These are phyloP conservation scores for Astropecten irregularis DNA, from an alignment of 53 echinoderm and acorn worm species.

Conservation along the genomic window DNA sequence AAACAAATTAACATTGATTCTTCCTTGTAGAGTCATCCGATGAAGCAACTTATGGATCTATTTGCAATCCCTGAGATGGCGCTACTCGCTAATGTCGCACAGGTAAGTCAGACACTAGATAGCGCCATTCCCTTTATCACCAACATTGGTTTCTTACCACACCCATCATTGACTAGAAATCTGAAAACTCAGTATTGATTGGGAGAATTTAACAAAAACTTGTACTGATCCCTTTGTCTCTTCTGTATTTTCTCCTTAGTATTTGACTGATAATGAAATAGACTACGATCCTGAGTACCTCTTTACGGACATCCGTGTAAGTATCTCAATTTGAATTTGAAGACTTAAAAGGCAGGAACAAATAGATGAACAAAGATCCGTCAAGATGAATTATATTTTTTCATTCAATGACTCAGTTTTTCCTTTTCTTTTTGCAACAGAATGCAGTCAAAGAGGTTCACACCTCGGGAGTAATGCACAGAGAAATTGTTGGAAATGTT, in stretches of 20 bases:
- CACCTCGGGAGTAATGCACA: constrained; percentile 75
- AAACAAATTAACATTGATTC: not conserved
- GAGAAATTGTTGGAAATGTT: constrained; percentile 63
- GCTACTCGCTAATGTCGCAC: constrained; percentile 83
- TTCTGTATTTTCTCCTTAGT: constrained; percentile 54
- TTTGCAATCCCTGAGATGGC: constrained; percentile 97
- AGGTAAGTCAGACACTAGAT: constrained; percentile 56
- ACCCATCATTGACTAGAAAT: too few relatives aligned
- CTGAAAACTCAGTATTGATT: too few relatives aligned
- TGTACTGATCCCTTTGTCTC: not conserved
- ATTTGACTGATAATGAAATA: constrained; percentile 61
- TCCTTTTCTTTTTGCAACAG: constrained; percentile 38
- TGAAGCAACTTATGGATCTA: constrained; percentile 86
- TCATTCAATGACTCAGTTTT: not conserved
- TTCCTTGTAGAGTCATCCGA: constrained; percentile 9
- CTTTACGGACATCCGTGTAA: constrained; percentile 79
- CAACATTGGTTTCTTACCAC: too few relatives aligned
- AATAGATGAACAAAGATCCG: too few relatives aligned
- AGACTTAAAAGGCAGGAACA: too few relatives aligned
- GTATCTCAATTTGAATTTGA: too few relatives aligned
- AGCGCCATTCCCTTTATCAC: not conserved
- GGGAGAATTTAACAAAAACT: not conserved
- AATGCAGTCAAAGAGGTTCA: constrained; percentile 82
- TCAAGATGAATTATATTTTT: not conserved
- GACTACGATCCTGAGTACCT: constrained; percentile 84